A percentile compares a stretch with the other conserved stretches of the same genome.
These are phyloP conservation scores for Apus apus DNA, from an alignment of 2,113 vertebrate species.

Conservation along the genomic window DNA sequence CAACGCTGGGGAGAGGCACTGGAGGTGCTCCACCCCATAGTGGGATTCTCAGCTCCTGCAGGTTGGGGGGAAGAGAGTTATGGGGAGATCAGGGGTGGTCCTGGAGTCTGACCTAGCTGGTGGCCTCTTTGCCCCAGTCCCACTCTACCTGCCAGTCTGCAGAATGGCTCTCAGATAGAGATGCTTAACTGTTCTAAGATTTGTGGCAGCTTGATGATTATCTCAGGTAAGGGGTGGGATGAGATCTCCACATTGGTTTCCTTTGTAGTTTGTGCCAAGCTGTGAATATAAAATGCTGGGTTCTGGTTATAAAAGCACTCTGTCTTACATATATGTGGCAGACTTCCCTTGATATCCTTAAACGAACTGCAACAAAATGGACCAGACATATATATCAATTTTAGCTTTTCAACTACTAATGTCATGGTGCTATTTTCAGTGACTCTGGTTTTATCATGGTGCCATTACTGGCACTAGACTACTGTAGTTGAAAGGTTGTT, in stretches of 20 bases:
- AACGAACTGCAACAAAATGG: not conserved
- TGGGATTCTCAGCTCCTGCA: not conserved
- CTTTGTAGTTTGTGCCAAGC: not conserved
- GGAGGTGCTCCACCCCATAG: not conserved
- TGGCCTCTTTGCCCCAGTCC: not conserved
- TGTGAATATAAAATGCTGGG: not conserved
- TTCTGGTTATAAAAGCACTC: conserved; percentile 12
- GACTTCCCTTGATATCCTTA: not conserved
- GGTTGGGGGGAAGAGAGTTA: not conserved
- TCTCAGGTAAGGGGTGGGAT: not conserved
- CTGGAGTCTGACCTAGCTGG: not conserved
- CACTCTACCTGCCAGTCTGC: not conserved
- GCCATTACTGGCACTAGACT: not conserved
- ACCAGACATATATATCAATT: not conserved
- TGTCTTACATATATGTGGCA: not conserved
- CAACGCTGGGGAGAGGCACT: fast-evolving
- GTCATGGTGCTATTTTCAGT: not conserved
- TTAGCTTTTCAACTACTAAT: not conserved
- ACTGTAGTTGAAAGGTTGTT: not conserved
- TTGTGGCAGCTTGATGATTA: not conserved
- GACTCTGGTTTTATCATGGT: conserved; percentile 13
- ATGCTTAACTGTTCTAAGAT: not conserved
- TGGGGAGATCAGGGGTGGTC: not conserved
- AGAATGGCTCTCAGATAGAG: not conserved
- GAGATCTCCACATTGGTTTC: not conserved